Evolutionary conservation across 2,888 invertebrate genomes (phyloP), one percentile per base, ranked within the genome.

Genomic region (Acleris laterana): DNA sequence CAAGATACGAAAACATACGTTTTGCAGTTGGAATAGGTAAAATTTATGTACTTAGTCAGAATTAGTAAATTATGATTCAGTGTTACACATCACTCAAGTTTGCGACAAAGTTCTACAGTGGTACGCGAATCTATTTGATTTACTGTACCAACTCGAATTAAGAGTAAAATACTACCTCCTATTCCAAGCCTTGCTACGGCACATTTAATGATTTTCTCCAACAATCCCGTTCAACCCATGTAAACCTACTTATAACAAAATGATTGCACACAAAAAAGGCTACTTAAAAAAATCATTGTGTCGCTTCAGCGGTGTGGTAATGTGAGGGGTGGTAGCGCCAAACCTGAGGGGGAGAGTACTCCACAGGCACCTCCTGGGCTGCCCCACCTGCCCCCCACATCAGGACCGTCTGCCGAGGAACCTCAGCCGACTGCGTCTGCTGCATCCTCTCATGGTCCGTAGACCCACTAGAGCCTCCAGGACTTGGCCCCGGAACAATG

Each of bases 361-460:
- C 91, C 75, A 88, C 87, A 6, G 90, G 88, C 9, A 86, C 89
- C 67, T 91, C 92, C 69, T 90, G 91, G 74, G 93, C 85, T 1
- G 88, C 71, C 3, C 89, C 90, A 69, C 89, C 93, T 69, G 95
- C 93, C 22, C 98, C 98, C 98, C 98, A 98, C 98, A 98, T 98
- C 51, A 98, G 94, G 62, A 98, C 98, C 13, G 98, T 98, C 88
- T 98, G 98, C 52, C 98, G 93, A 0, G 96, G 96, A 72, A 95
- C 93, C 76, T 95, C 95, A 62, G 94, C 90, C 16, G 89, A 77
- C 70, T 86, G 85, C 60, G 83, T 76, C 74, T 87, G 86, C 75
- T 85, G 88, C 84, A 89, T 80, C 68, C 90, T 75, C 46, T 92
- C 91, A 70, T 88, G 88, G 65, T 90, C 92, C 51, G 84, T 78